Percentiles rank a stretch among this genome's conserved stretches.
Conservation (phyloP, 1,140 invertebrate species). For the Stratiolaelaps scimitus region DNA sequence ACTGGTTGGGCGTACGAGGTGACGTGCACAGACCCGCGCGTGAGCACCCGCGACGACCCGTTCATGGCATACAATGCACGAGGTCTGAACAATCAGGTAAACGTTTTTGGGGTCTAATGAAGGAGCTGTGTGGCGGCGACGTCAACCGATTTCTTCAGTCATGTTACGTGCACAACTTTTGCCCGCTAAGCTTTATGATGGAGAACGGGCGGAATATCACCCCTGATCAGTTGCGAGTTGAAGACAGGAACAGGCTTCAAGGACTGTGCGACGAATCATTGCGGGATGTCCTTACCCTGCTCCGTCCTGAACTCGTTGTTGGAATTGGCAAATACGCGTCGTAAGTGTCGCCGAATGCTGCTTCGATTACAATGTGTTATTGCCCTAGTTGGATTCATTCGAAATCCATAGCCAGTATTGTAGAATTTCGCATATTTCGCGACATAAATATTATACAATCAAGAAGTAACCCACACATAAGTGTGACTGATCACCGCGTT, state of each 20-base stretch:
- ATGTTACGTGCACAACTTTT: constrained; percentile 74
- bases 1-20: constrained; percentile 63
- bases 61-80: constrained; percentile 60
- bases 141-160: constrained; percentile 64
- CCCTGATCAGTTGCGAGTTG: constrained; percentile 54
- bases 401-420: background rate
- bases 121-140: constrained; percentile 50
- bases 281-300: constrained; percentile 51
- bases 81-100: constrained; percentile 53
- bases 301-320: constrained; percentile 58
- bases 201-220: constrained; percentile 66
- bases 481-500: no score
- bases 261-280: constrained; percentile 54
- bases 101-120: constrained; percentile 29
- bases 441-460: no score
- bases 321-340: constrained; percentile 69
- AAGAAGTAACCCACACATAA: constrained; percentile 41
- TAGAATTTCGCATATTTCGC: no score
- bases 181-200: constrained; percentile 70
- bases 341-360: constrained; percentile 5
- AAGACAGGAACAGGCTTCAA: constrained; percentile 47
- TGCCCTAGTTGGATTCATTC: background rate
- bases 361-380: constrained; percentile 47
- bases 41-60: constrained; percentile 55
- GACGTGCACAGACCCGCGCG: constrained; percentile 53